phyloP scores from a whole-genome alignment of 1,140 invertebrate genomes.

The Zaprionus ghesquierei region DNA sequence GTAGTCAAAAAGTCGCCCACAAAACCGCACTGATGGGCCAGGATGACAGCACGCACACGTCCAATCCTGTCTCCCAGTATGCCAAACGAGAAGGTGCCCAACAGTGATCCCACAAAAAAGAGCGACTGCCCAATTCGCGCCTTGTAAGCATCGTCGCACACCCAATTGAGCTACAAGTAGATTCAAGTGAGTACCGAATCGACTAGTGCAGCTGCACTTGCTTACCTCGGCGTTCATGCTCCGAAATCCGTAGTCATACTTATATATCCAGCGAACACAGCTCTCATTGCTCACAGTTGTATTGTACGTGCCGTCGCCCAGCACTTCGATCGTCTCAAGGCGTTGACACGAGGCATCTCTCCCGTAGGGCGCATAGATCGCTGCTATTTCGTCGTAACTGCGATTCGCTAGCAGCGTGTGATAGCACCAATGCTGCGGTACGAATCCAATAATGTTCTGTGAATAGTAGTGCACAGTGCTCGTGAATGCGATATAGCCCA shows the following conservation, averaged over 20 bases:
- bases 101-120: constrained; percentile 85
- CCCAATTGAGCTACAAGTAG: constrained; percentile 84
- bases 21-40: constrained; percentile 84
- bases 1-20: constrained; percentile 84
- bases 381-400: constrained; percentile 55
- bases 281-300: constrained; percentile 49
- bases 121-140: constrained; percentile 84
- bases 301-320: constrained; percentile 8
- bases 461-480: constrained; percentile 84
- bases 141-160: constrained; percentile 85
- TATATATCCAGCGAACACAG: constrained; percentile 83
- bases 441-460: constrained; percentile 84
- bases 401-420: constrained; percentile 58
- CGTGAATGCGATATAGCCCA: constrained; percentile 84
- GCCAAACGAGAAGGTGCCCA: constrained; percentile 84
- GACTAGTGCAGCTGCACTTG: not conserved
- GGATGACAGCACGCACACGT: constrained; percentile 84
- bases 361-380: constrained; percentile 56
- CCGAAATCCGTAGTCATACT: constrained; percentile 83
- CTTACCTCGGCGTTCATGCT: constrained; percentile 85
- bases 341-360: constrained; percentile 57
- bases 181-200: not conserved
- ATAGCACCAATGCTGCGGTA: constrained; percentile 83
- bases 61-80: constrained; percentile 84
- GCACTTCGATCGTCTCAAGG: constrained; percentile 38